Base-by-base conservation (phyloP, 1,140 invertebrate species). In the Drusus annulatus region DNA sequence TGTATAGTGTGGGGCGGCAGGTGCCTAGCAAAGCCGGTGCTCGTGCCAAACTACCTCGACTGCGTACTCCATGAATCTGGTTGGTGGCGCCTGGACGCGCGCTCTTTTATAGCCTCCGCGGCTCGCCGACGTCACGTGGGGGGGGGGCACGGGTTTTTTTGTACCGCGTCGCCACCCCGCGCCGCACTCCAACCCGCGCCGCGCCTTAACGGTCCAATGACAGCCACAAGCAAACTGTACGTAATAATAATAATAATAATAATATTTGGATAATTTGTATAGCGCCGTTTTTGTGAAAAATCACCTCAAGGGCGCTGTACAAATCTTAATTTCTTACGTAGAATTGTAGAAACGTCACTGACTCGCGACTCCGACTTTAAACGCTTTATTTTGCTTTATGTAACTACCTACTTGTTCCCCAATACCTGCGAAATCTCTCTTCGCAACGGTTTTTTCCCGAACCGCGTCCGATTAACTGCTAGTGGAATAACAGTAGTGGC, bases 31-130 rank as follows among this genome's bases (percentile, higher is more conserved):
- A 89, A 90, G 89, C 87, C 87, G 87, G 87, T 87, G 89, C 89
- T 90, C 89, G 89, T 90, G 89, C 89, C 89, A 90, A 90, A 90
- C 89, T 86, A 90, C 89, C 89, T 90, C 89, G 89, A 90, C 89
- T 87, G 89, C 89, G 89, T 90, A 90, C 89, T 90, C 89, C 89
- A 90, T 90, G 89, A 88, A 89, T 88, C 87, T 90, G 88, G 88
- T 71, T 83, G 71, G 86, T 88, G 88, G 86, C 85, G 86, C 86
- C 86, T 85, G 88, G 83, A 87, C 87, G 89, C 86, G 87, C 84
- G 45, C 80, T 82, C 84, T 91, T 91, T 89, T 92, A 92, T 91
- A 91, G 85, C 84, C 45, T 85, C 81, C 80, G 65, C 63, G 69
- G 83, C 89, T 56, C 45, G 54, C 23, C 51, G 90, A 91, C 90